A percentile compares a stretch with the other conserved stretches of the same genome.
phyloP scores from a whole-genome alignment of 2,888 invertebrate genomes.

The Xestia c-nigrum region DNA sequence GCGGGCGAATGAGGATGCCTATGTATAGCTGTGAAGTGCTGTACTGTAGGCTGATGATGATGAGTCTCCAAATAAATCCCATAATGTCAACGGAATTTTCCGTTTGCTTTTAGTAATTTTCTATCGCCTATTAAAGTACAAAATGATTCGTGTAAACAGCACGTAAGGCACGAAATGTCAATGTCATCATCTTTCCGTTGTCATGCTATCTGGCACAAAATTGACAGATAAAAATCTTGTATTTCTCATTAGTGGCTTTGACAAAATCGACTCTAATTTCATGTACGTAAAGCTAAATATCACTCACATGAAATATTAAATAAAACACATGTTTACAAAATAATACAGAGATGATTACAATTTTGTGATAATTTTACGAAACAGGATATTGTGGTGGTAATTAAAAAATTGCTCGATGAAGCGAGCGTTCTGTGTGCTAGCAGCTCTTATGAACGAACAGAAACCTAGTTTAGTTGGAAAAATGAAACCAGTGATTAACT shows the following conservation, averaged over 20 bases:
- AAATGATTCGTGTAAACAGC: background rate
- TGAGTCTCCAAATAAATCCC: too few relatives aligned
- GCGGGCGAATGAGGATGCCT: too few relatives aligned
- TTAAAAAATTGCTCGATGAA: slow-evolving; percentile 70
- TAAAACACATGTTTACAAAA: slow-evolving; percentile 36
- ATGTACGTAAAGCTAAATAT: background rate
- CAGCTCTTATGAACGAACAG: slow-evolving; percentile 74
- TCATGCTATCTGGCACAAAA: slow-evolving; percentile 28
- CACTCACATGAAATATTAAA: background rate
- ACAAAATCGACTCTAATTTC: slow-evolving; percentile 8
- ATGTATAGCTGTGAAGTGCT: too few relatives aligned
- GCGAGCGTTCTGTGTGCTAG: slow-evolving; percentile 76
- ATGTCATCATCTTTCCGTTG: slow-evolving; percentile 30
- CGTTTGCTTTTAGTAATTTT: too few relatives aligned
- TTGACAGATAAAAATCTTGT: slow-evolving; percentile 26
- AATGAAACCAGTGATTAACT: slow-evolving; percentile 77
- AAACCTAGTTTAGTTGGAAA: slow-evolving; percentile 64
- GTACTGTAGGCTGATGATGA: too few relatives aligned
- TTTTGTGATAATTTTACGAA: slow-evolving; percentile 19
- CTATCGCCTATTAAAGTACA: too few relatives aligned
- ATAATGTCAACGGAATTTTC: too few relatives aligned
- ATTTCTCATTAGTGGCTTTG: background rate
- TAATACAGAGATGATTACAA: slow-evolving; percentile 5
- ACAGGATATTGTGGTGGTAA: slow-evolving; percentile 20
- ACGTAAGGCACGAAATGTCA: slow-evolving; percentile 22